phyloP scores from a whole-genome alignment of 2,888 invertebrate genomes.

The Netelia inedita region DNA sequence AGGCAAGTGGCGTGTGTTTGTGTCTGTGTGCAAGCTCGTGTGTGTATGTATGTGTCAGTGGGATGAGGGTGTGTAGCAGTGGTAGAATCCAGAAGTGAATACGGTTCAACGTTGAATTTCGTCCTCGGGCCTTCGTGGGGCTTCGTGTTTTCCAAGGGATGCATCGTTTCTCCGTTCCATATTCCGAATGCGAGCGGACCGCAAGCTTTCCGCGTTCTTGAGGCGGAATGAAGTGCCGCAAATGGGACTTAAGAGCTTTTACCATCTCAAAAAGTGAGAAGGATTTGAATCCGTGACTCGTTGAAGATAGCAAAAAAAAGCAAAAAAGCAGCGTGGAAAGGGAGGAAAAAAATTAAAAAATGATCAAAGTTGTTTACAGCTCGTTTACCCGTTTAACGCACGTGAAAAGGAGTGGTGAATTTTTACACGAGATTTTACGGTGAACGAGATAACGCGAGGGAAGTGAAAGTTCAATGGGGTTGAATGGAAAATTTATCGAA shows the following conservation, averaged over 20 bases:
- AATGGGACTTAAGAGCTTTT: not conserved
- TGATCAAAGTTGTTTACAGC: too few relatives aligned
- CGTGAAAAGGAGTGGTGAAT: too few relatives aligned
- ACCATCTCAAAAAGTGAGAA: not conserved
- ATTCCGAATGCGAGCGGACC: constrained; percentile 26
- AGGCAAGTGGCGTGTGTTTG: not conserved
- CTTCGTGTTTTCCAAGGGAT: not conserved
- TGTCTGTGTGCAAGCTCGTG: not conserved
- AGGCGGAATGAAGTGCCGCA: not conserved
- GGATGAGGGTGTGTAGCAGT: not conserved
- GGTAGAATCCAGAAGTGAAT: constrained; percentile 34
- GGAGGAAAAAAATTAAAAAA: too few relatives aligned
- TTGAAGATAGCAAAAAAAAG: not conserved
- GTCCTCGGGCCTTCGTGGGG: constrained; percentile 1
- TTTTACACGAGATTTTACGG: too few relatives aligned
- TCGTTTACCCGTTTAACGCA: too few relatives aligned
- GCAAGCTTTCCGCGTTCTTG: constrained; percentile 15
- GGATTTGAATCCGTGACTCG: constrained; percentile 6
- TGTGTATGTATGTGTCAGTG: not conserved
- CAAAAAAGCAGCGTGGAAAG: too few relatives aligned
- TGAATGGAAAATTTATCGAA: too few relatives aligned
- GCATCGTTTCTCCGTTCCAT: constrained; percentile 1
- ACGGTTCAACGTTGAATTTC: constrained; percentile 48
- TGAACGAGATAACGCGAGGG: not conserved
- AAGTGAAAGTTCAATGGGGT: not conserved